A percentile compares a stretch with the other conserved stretches of the same genome.
phyloP scores from a whole-genome alignment of 1,140 invertebrate species.

The Bombus cullumanus region DNA sequence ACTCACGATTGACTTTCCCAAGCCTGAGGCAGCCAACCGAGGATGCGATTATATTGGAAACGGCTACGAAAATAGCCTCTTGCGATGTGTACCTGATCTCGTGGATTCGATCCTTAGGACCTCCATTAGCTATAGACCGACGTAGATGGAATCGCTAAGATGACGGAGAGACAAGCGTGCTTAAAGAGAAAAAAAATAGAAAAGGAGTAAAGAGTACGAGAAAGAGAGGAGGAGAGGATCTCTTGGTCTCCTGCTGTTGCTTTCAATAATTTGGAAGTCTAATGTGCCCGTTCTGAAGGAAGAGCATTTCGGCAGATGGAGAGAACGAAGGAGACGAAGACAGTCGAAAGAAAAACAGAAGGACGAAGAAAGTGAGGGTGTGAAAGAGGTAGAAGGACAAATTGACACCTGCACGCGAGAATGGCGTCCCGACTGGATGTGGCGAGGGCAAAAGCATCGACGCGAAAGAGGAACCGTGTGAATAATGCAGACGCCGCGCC shows the following conservation, averaged over 20 bases:
- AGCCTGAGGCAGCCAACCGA: neutral
- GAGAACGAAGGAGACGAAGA: neutral
- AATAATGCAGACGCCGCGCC: slow-evolving; percentile 69
- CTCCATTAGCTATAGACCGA: slow-evolving; percentile 16
- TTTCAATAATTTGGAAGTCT: slow-evolving; percentile 80
- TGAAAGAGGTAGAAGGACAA: slow-evolving; percentile 52
- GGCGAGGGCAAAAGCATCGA: slow-evolving; percentile 49
- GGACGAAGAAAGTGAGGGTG: neutral
- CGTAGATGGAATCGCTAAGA: slow-evolving; percentile 23
- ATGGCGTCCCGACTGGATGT: slow-evolving; percentile 54
- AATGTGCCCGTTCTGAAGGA: slow-evolving; percentile 62
- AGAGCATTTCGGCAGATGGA: slow-evolving; percentile 30
- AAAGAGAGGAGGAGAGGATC: neutral
- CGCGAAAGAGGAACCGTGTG: slow-evolving; percentile 50
- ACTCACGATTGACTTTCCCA: neutral
- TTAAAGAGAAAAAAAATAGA: neutral
- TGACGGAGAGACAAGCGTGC: slow-evolving; percentile 22
- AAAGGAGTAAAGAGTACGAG: no score
- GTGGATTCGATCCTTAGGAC: neutral
- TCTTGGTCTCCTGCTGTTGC: slow-evolving; percentile 62
- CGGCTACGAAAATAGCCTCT: neutral
- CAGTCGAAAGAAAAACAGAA: slow-evolving; percentile 2
- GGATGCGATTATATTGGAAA: slow-evolving; percentile 27
- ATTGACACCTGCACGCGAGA: slow-evolving; percentile 68
- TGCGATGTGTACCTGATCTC: neutral